Conservation (phyloP, 1,140 invertebrate species). For the Drepana arcuata region DNA sequence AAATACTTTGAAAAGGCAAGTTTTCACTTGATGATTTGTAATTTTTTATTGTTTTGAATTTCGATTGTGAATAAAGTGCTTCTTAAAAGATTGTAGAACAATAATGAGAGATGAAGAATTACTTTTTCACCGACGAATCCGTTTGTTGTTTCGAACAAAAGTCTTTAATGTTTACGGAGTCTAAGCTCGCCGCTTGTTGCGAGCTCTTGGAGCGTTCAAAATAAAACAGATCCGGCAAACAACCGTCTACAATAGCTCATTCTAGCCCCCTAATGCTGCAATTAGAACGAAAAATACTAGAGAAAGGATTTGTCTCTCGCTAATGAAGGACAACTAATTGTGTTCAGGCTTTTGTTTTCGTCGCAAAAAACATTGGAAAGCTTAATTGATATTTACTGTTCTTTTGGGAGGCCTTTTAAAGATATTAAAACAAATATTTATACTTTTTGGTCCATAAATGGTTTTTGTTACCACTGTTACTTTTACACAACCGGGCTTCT, state of each 20-base stretch:
- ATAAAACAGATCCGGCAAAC: conserved; percentile 45
- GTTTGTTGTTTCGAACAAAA: conserved; percentile 22
- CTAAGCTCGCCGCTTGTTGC: conserved; percentile 31
- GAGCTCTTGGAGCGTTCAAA: conserved; percentile 32
- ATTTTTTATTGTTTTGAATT: no score
- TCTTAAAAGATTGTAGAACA: no score
- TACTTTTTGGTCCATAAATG: no score
- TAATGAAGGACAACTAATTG: conserved; percentile 30
- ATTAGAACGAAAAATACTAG: conserved; percentile 54
- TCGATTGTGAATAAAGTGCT: no score
- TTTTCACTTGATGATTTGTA: no score
- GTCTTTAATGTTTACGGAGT: conserved; percentile 23
- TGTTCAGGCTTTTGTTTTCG: conserved; percentile 14
- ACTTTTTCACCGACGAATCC: conserved; percentile 12
- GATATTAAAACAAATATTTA: conserved; percentile 18
- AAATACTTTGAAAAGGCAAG: no score
- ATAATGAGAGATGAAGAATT: conserved; percentile 1
- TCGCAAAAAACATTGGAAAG: conserved; percentile 18
- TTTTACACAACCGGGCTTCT: no score
- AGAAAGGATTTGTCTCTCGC: conserved; percentile 53
- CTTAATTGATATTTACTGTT: conserved; percentile 23
- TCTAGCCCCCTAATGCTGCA: conserved; percentile 49
- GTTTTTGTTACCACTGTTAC: no score
- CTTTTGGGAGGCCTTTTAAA: conserved; percentile 10
- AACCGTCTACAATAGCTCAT: conserved; percentile 48